Percentiles rank a stretch among this genome's conserved stretches.
These are phyloP conservation scores for Lepisosteus osseus DNA, from an alignment of 2,113 vertebrate species.

Conservation along the genomic window DNA sequence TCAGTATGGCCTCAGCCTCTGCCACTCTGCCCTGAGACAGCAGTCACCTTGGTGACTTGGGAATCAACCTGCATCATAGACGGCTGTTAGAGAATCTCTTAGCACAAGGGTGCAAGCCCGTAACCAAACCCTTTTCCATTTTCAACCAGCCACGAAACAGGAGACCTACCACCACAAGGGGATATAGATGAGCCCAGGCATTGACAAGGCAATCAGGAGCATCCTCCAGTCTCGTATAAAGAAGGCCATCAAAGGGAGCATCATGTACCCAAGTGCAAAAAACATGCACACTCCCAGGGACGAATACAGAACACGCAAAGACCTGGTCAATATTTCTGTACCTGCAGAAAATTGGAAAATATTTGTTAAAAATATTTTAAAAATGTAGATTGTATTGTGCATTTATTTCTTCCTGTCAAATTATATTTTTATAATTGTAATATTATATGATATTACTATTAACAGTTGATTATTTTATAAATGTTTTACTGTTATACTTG, in stretches of 20 bases:
- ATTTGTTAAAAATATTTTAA: neutral
- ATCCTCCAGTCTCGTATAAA: conserved; percentile 80
- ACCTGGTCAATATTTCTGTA: conserved; percentile 75
- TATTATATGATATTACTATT: too few species aligned
- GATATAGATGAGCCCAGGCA: conserved; percentile 70
- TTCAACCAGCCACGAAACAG: neutral
- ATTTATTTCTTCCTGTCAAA: too few species aligned
- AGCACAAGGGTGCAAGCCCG: neutral
- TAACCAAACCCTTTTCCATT: too few species aligned
- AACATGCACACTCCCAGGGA: conserved; percentile 72
- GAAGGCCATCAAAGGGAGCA: conserved; percentile 76
- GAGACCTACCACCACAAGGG: conserved; percentile 84
- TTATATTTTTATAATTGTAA: too few species aligned
- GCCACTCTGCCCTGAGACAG: conserved; percentile 75
- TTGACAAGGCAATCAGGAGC: conserved; percentile 74
- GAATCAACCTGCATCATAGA: conserved; percentile 73
- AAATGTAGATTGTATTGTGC: neutral
- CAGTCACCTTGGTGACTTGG: conserved; percentile 89
- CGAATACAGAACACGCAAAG: conserved; percentile 68
- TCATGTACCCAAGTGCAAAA: conserved; percentile 78
- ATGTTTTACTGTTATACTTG: too few species aligned
- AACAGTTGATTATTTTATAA: too few species aligned
- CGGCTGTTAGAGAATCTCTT: neutral
- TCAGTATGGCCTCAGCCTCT: conserved; percentile 80
- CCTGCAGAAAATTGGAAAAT: conserved; percentile 53